Evolutionary conservation across 92 coral and sea anemone species (phyloP).

Genomic region (Phymanthus crucifer): DNA sequence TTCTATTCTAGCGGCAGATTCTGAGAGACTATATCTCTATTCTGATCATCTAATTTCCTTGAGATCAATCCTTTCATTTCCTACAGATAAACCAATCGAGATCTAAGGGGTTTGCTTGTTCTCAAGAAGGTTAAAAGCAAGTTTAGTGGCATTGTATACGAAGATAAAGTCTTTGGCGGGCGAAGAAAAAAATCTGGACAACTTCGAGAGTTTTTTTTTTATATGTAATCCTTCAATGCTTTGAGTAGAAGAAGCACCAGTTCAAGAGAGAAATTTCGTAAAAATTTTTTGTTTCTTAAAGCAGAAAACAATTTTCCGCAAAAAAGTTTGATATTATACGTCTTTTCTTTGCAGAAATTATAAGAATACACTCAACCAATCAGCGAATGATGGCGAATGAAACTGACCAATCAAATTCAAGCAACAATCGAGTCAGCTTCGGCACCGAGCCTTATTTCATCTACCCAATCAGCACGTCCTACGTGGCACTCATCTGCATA

Average conservation of each 20-base stretch:
- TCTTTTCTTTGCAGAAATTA: background rate
- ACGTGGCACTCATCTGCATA: slow-evolving; percentile 43
- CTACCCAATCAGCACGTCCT: slow-evolving; percentile 29
- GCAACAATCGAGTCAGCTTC: slow-evolving; percentile 20
- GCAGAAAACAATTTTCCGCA: too few relatives aligned
- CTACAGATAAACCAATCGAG: background rate
- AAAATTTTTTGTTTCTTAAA: too few relatives aligned
- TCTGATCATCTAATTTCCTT: background rate
- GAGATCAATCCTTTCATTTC: background rate
- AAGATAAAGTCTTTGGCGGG: background rate
- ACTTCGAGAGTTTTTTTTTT: too few relatives aligned
- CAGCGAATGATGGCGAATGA: slow-evolving; percentile 3
- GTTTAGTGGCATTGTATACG: too few relatives aligned
- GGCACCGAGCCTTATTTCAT: slow-evolving; percentile 40
- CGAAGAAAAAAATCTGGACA: background rate
- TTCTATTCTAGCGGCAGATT: slow-evolving; percentile 1
- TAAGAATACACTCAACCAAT: background rate
- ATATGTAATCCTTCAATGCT: too few relatives aligned
- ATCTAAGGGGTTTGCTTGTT: background rate
- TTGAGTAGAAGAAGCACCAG: too few relatives aligned
- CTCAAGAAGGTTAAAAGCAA: background rate
- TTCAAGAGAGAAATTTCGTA: too few relatives aligned
- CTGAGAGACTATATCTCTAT: background rate
- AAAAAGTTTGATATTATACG: background rate
- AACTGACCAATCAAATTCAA: slow-evolving; percentile 13